Conservation (phyloP, 2,113 vertebrate species). For the Micronisus gabar region DNA sequence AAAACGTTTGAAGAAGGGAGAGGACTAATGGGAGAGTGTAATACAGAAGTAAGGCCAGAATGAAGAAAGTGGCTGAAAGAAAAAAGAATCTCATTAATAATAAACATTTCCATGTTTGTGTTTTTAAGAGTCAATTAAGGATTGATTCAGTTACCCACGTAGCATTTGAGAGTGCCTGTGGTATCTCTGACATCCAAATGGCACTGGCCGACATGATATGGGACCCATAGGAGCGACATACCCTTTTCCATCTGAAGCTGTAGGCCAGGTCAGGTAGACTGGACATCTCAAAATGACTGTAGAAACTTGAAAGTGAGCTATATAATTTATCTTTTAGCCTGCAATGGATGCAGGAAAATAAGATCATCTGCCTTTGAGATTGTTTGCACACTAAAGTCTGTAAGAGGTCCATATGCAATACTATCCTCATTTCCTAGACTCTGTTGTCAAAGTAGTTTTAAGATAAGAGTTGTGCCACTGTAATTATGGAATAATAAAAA, state of each 20-base stretch:
- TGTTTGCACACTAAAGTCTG: neutral
- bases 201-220: neutral
- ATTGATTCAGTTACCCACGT: rapidly evolving
- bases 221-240: neutral
- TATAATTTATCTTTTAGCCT: neutral
- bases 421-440: neutral
- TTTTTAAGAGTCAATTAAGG: neutral
- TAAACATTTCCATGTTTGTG: neutral
- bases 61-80: neutral
- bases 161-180: neutral
- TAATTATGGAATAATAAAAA: neutral
- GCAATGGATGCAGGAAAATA: neutral
- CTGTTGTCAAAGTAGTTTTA: neutral
- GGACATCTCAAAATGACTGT: neutral
- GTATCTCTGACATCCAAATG: neutral
- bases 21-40: neutral
- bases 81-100: neutral
- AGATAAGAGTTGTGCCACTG: neutral
- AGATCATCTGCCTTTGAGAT: neutral
- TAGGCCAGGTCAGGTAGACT: neutral
- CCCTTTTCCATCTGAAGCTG: neutral
- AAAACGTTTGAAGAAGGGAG: neutral
- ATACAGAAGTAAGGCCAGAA: neutral
- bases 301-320: neutral
- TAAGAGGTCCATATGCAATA: rapidly evolving